Evolutionary conservation across 92 coral and sea anemone genomes (phyloP).

Genomic region (Zoanthus solanderi): DNA sequence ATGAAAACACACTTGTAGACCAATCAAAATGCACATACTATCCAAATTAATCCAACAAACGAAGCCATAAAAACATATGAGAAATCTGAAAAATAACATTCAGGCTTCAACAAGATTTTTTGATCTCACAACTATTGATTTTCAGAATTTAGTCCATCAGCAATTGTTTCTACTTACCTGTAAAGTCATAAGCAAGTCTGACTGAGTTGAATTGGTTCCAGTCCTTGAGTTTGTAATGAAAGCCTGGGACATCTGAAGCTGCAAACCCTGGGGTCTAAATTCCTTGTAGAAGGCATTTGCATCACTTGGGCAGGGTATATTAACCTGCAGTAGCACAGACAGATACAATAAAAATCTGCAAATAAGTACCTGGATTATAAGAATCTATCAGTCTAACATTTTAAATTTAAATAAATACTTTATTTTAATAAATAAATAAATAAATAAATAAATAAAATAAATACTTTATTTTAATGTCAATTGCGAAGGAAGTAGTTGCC

Average conservation of each 20-base stretch:
- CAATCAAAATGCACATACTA: too few relatives aligned
- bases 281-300: slow-evolving; percentile 82
- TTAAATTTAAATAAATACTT: too few relatives aligned
- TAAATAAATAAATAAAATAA: too few relatives aligned
- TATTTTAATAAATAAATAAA: too few relatives aligned
- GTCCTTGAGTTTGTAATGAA: slow-evolving; percentile 89
- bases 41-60: too few relatives aligned
- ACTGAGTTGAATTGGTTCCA: slow-evolving; percentile 83
- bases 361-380: neutral
- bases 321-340: slow-evolving; percentile 61
- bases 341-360: neutral
- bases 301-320: slow-evolving; percentile 93
- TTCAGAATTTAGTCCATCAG: neutral
- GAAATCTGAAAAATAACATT: too few relatives aligned
- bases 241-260: slow-evolving; percentile 89
- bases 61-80: too few relatives aligned
- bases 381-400: too few relatives aligned
- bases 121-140: neutral
- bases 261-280: slow-evolving; percentile 95
- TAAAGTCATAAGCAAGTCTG: slow-evolving; percentile 90
- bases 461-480: too few relatives aligned
- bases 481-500: too few relatives aligned
- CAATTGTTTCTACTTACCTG: slow-evolving; percentile 49
- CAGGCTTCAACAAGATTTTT: too few relatives aligned
- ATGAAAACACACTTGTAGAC: too few relatives aligned